Evolutionary conservation across 2,113 vertebrate species (phyloP), one percentile per base, ranked within the genome.

Genomic region (Ceuthmochares aereus): DNA sequence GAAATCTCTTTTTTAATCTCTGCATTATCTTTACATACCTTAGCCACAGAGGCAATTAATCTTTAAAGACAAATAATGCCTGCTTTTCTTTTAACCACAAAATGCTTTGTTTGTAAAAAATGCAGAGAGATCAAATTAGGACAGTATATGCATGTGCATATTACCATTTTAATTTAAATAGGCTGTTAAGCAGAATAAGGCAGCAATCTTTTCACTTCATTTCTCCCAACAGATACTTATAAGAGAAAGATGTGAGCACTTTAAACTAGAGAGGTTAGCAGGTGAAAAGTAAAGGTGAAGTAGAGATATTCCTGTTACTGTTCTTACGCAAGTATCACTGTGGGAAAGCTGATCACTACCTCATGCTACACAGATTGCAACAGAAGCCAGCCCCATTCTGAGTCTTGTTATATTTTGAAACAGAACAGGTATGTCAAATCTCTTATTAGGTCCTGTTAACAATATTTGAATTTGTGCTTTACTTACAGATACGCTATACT

Each of bases 141-240:
- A 62, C 78, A 91, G 47, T 7, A 51, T 7, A 49, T 9, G 52
- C 1, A 0, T 30, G 0, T 43, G 80, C 10, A 4, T 60, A 79
- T 80, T 64, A 70, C 37, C n/a, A 52, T 74, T 94, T 95, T 58
- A 60, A 95, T 60, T 91, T 94, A 91, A 93, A 66, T 26, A 90
- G 58, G 72, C 32, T 91, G 60, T 74, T 93, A 67, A 88, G 52
- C 9, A 84, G 60, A 84, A 51, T n/a, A 75, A 83, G 75, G 75
- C 60, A 87, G 68, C 51, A 68, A 83, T 87, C 54, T 78, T 75
- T 88, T 70, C 90, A 89, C 51, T 93, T 80, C 29, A 60, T 55
- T 88, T 93, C 87, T 88, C 87, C 76, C 62, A 72, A 67, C 22
- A 72, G 87, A 63, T 64, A 63, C 37, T 93, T 78, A 64, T 58